Evolutionary conservation across 2,888 invertebrate species (phyloP), one percentile per base, ranked within the genome.

Genomic region (Acanthococcus lagerstroemiae): DNA sequence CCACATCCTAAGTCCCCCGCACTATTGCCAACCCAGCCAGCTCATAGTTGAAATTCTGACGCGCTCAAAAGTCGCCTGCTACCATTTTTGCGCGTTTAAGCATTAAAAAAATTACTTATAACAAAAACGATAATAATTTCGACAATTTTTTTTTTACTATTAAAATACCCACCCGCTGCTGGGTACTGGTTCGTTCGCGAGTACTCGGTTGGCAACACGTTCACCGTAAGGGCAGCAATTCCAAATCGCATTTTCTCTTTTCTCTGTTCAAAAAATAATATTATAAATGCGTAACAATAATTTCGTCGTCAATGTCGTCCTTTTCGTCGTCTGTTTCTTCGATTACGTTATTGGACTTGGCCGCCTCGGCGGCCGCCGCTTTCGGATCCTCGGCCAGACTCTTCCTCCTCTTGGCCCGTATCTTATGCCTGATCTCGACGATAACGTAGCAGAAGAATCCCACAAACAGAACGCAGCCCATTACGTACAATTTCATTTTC

Each of bases 221-320:
- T n/a, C n/a, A 37, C 37, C 37, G 37, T 37, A 37, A 37, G 37
- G 12, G n/a, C 12, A 37, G n/a, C 37, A 37, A 37, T 37, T 37
- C n/a, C n/a, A n/a, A n/a, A n/a, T n/a, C n/a, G n/a, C n/a, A n/a
- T n/a, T 37, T 15, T n/a, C 48, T 48, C 9, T 21, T 4, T 19
- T 48, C n/a, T 19, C 9, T 48, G 3, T 48, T 48, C 37, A 45
- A 45, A 17, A 17, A 17, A 17, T 45, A 19, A 19, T 45, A 17
- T 15, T 45, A 90, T 74, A 90, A 83, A 77, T 89, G 89, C 70
- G 90, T 90, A 54, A 70, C 69, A 74, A 90, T 86, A 75, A 90
- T 89, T 75, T 90, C 89, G 76, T 90, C 90, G 78, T 90, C 90
- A 72, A 90, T 85, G 77, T 90, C 90, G 77, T 90, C 90, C 74